phyloP scores from a whole-genome alignment of 2,888 invertebrate genomes.

The Aphidoletes aphidimyza region DNA sequence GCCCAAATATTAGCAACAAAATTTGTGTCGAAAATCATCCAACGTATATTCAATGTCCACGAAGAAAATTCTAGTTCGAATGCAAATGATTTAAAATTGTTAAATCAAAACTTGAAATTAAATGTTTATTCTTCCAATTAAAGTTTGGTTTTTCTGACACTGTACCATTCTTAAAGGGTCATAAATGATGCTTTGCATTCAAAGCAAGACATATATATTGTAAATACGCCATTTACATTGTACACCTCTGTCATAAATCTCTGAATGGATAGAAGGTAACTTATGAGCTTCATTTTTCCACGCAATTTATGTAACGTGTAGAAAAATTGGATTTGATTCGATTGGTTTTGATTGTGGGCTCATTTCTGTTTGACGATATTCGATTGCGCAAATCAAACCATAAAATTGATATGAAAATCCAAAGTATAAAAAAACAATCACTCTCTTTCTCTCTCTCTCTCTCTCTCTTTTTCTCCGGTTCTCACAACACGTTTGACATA shows the following conservation, averaged over 20 bases:
- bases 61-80: too few relatives aligned
- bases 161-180: too few relatives aligned
- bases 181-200: too few relatives aligned
- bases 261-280: not conserved
- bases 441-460: too few relatives aligned
- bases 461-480: too few relatives aligned
- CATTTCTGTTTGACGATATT: not conserved
- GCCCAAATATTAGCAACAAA: too few relatives aligned
- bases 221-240: not conserved
- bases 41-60: not conserved
- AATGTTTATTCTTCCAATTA: too few relatives aligned
- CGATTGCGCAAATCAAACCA: conserved; percentile 26
- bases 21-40: not conserved
- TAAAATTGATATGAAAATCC: conserved; percentile 5
- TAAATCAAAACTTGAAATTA: too few relatives aligned
- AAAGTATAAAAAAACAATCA: not conserved
- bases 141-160: too few relatives aligned
- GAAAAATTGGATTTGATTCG: not conserved
- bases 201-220: too few relatives aligned
- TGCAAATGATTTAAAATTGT: too few relatives aligned
- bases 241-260: not conserved
- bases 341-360: conserved; percentile 22
- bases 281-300: not conserved
- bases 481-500: conserved; percentile 31
- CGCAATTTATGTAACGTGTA: not conserved